phyloP scores from a whole-genome alignment of 2,888 invertebrate species.

The Epirrita christyi region DNA sequence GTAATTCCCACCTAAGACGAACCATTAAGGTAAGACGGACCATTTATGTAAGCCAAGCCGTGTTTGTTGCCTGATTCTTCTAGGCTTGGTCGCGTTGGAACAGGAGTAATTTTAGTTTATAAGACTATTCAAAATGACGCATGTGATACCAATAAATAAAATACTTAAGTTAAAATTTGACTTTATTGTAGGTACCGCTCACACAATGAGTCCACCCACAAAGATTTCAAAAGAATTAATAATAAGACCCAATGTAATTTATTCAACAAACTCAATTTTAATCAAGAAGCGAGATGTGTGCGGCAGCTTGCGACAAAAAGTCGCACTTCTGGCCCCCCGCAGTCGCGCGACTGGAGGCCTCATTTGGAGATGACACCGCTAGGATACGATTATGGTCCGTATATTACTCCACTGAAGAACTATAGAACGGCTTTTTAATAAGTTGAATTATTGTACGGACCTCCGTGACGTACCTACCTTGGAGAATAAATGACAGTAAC shows the following conservation, averaged over 20 bases:
- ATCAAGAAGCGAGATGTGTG: constrained; percentile 32
- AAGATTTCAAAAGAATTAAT: constrained; percentile 3
- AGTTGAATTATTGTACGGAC: constrained; percentile 8
- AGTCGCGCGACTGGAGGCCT: constrained; percentile 51
- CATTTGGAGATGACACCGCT: constrained; percentile 28
- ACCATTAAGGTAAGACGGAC: too few species aligned
- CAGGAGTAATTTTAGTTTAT: too few species aligned
- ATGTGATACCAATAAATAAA: too few species aligned
- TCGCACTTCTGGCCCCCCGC: constrained; percentile 60
- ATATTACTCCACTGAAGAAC: constrained; percentile 28
- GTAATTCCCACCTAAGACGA: too few species aligned
- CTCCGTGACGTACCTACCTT: too few species aligned
- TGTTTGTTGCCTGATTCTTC: too few species aligned
- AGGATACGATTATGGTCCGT: constrained; percentile 25
- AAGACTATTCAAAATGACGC: too few species aligned
- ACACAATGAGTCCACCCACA: constrained; percentile 25
- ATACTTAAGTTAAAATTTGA: too few species aligned
- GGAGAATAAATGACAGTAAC: too few species aligned
- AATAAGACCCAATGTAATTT: constrained; percentile 24
- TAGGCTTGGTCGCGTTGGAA: too few species aligned
- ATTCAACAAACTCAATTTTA: constrained; percentile 30
- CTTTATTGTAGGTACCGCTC: too few species aligned
- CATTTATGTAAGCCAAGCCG: too few species aligned
- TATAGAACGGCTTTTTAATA: constrained; percentile 26
- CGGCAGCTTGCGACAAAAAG: constrained; percentile 57